A percentile compares a stretch with the other conserved stretches of the same genome.
These are phyloP conservation scores for Diadema setosum DNA, from an alignment of 35 echinoderm and acorn worm genomes.

Conservation along the genomic window DNA sequence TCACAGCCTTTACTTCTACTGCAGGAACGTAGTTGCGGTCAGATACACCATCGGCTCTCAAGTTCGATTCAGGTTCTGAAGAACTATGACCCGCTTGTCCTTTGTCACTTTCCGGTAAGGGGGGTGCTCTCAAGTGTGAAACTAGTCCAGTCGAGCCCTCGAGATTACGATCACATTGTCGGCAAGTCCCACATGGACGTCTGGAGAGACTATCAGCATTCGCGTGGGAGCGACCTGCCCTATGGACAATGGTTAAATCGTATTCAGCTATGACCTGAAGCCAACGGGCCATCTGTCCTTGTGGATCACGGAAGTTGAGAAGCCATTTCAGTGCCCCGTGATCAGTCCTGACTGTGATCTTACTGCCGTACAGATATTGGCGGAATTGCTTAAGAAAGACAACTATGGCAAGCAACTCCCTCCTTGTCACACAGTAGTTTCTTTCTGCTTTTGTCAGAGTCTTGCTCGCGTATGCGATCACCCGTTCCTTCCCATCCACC, in stretches of 20 bases:
- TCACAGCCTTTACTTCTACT: background rate
- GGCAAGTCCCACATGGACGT: background rate
- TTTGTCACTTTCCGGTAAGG: background rate
- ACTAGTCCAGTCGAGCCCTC: too few species aligned
- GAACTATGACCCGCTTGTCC: background rate
- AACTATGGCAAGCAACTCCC: background rate
- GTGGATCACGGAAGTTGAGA: background rate
- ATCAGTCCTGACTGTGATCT: background rate
- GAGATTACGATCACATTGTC: constrained; percentile 3
- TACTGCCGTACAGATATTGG: constrained; percentile 30
- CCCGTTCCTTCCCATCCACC: background rate
- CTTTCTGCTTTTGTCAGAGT: background rate
- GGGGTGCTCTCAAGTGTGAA: too few species aligned
- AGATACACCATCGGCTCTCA: background rate
- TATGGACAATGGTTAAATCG: constrained; percentile 3
- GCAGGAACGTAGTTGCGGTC: background rate
- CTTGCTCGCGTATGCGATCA: background rate
- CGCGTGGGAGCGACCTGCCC: background rate
- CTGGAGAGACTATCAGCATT: constrained; percentile 23
- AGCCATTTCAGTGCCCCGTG: constrained; percentile 7
- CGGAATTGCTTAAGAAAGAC: background rate
- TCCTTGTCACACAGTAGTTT: constrained; percentile 14
- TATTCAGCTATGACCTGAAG: constrained; percentile 10
- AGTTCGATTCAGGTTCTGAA: background rate
- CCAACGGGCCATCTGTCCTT: constrained; percentile 37